Conservation (phyloP, 2,113 vertebrate genomes). For the Zonotrichia leucophrys region DNA sequence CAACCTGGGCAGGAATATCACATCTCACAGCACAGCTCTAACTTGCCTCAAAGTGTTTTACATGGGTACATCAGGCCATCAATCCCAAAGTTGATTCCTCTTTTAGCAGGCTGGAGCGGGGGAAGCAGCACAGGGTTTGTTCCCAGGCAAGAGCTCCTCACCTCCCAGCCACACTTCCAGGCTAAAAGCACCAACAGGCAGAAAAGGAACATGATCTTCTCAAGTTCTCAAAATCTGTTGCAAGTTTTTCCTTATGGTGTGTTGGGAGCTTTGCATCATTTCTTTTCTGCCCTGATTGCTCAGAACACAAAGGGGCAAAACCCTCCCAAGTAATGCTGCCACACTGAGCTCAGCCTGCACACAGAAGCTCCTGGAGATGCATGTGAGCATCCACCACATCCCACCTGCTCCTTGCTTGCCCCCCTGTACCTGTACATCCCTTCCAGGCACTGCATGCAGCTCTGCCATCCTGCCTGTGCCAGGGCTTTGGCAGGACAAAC, state of each 20-base stretch:
- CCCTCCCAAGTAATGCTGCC: accelerated
- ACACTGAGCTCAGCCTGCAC: background rate
- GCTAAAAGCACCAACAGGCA: background rate
- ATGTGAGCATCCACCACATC: background rate
- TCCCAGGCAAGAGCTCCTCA: background rate
- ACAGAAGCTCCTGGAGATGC: background rate
- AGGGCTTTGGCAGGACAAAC: background rate
- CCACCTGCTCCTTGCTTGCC: background rate
- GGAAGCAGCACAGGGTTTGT: background rate
- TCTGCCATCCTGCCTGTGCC: background rate
- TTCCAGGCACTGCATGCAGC: background rate
- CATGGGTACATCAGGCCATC: background rate
- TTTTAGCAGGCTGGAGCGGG: background rate
- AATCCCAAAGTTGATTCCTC: background rate
- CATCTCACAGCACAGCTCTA: background rate
- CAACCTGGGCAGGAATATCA: background rate
- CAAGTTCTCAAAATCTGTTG: background rate
- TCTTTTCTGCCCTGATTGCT: background rate
- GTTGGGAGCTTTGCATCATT: background rate
- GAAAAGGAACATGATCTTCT: background rate
- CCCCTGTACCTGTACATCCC: accelerated
- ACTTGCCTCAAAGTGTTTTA: background rate
- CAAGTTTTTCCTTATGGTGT: background rate
- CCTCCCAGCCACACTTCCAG: background rate
- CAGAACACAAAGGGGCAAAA: background rate